A percentile compares a stretch with the other conserved stretches of the same genome.
Conservation (phyloP, 2,888 invertebrate species). For the Sarcophaga subvicina region DNA sequence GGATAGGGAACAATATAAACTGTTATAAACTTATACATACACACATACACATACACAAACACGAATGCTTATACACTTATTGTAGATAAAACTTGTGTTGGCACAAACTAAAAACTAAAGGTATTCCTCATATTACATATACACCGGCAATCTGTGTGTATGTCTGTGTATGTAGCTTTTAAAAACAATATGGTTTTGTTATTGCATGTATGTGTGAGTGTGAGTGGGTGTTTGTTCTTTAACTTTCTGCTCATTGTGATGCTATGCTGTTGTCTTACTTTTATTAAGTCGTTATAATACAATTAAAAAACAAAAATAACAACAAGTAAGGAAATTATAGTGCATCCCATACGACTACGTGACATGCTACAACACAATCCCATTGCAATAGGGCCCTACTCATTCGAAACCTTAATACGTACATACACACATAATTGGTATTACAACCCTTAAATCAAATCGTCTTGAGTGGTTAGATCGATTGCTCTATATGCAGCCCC, state of each 20-base stretch:
- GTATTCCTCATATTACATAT: background rate
- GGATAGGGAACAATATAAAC: background rate
- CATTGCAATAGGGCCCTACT: too few species aligned
- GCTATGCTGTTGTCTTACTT: slow-evolving; percentile 27
- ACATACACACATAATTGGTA: too few species aligned
- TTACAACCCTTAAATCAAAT: too few species aligned
- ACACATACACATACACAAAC: background rate
- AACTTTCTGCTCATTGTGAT: background rate
- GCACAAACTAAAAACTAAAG: slow-evolving; percentile 26
- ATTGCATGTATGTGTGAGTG: too few species aligned
- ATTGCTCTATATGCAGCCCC: too few species aligned
- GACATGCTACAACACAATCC: background rate
- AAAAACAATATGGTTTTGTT: slow-evolving; percentile 33
- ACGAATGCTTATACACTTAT: background rate
- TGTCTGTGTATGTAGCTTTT: slow-evolving; percentile 15
- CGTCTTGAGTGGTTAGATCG: too few species aligned
- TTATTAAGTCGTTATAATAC: slow-evolving; percentile 42
- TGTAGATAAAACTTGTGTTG: too few species aligned
- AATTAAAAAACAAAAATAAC: background rate
- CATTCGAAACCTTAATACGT: too few species aligned
- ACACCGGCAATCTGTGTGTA: too few species aligned
- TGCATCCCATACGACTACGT: background rate
- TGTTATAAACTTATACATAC: background rate
- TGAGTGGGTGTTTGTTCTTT: background rate
- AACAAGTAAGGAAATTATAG: slow-evolving; percentile 7